A percentile compares a stretch with the other conserved stretches of the same genome.
These are phyloP conservation scores for Cliona cf. orientalis DNA, from an alignment of 37 sponge, comb jelly and placozoan genomes.

Conservation along the genomic window DNA sequence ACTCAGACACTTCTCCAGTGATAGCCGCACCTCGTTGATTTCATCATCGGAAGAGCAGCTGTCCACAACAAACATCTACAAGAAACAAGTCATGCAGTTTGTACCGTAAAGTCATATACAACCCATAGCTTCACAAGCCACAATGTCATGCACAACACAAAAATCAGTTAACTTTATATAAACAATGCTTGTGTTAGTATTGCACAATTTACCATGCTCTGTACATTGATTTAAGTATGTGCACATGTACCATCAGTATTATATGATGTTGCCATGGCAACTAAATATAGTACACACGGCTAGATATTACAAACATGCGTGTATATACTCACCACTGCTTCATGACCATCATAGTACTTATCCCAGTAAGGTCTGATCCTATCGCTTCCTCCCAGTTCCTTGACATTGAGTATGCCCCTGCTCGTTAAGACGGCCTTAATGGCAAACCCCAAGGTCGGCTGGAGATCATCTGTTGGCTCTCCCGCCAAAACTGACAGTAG, in stretches of 20 bases:
- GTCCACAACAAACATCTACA: slow-evolving; percentile 66
- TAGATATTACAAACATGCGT: neutral
- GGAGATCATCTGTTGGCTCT: slow-evolving; percentile 27
- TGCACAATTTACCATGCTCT: neutral
- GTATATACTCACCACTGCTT: slow-evolving; percentile 21
- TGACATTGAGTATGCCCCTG: slow-evolving; percentile 43
- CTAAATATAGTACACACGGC: neutral
- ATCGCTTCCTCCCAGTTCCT: slow-evolving; percentile 75
- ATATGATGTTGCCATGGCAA: neutral
- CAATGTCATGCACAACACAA: too few species aligned
- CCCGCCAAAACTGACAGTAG: slow-evolving; percentile 51
- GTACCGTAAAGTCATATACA: too few species aligned
- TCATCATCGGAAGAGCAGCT: slow-evolving; percentile 11
- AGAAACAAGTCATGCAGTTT: neutral
- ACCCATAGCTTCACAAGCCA: too few species aligned
- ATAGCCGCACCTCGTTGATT: neutral
- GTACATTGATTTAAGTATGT: too few species aligned
- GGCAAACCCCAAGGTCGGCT: slow-evolving; percentile 71
- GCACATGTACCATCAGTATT: neutral
- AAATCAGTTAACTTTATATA: too few species aligned
- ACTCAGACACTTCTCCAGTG: slow-evolving; percentile 11
- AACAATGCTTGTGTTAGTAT: neutral
- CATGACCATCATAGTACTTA: slow-evolving; percentile 39
- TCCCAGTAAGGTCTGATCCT: slow-evolving; percentile 63
- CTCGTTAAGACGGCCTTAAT: slow-evolving; percentile 43